Evolutionary conservation across 2,113 vertebrate genomes (phyloP).

Genomic region (Eupsittula cactorum): DNA sequence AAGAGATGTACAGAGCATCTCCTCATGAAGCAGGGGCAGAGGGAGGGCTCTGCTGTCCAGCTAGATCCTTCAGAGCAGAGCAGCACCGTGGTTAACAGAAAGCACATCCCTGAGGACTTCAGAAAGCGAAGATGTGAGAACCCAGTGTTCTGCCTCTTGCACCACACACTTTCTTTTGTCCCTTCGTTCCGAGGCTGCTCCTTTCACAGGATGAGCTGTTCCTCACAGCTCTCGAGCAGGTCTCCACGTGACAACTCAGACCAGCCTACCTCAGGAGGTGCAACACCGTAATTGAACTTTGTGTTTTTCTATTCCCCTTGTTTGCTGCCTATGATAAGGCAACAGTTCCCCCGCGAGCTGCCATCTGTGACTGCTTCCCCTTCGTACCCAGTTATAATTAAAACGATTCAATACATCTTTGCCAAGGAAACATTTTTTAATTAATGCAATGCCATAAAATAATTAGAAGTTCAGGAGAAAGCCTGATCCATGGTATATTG

Average conservation of each 20-base stretch:
- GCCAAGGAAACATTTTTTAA: conserved; percentile 26
- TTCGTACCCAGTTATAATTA: conserved; percentile 25
- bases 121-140: neutral
- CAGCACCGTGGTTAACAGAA: neutral
- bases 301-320: neutral
- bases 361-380: conserved; percentile 40
- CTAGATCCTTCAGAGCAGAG: neutral
- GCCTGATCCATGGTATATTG: neutral
- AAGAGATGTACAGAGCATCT: neutral
- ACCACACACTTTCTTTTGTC: neutral
- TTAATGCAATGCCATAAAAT: conserved; percentile 1
- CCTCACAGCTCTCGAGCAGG: neutral
- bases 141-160: neutral
- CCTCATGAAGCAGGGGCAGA: neutral
- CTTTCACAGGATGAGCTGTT: neutral
- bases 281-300: neutral
- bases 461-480: neutral
- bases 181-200: neutral
- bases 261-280: neutral
- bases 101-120: neutral
- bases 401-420: conserved; percentile 8
- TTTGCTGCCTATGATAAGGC: conserved; percentile 4
- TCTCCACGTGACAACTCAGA: neutral
- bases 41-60: neutral
- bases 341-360: neutral